Evolutionary conservation across 2,888 invertebrate genomes (phyloP).

Genomic region (Nematopogon swammerdamellus): DNA sequence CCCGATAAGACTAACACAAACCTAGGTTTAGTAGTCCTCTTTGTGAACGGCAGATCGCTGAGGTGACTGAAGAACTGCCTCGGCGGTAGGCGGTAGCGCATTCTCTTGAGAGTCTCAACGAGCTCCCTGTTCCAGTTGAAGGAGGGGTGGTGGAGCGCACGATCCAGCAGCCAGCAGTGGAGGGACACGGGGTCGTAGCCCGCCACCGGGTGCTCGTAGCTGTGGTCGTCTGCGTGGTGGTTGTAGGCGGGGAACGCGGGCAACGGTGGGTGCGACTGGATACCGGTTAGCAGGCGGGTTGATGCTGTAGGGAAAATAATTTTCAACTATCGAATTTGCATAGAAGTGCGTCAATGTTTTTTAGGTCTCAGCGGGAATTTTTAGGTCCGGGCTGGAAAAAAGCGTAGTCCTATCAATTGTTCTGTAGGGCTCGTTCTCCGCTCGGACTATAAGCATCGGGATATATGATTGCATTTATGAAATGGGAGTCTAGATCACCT

Average conservation of each 20-base stretch:
- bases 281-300: conserved; percentile 14
- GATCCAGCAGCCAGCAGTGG: conserved; percentile 62
- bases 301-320: conserved; percentile 17
- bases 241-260: not conserved
- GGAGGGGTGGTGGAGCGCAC: conserved; percentile 64
- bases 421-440: too few species aligned
- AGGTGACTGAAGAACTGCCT: conserved; percentile 47
- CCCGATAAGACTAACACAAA: not conserved
- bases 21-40: conserved; percentile 33
- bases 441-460: too few species aligned
- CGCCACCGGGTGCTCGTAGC: conserved; percentile 15
- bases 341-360: too few species aligned
- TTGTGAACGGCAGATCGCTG: conserved; percentile 34
- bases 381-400: too few species aligned
- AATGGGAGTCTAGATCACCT: too few species aligned
- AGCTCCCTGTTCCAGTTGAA: conserved; percentile 37
- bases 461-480: too few species aligned
- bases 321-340: too few species aligned
- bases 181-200: conserved; percentile 41
- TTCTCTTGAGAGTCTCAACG: conserved; percentile 29
- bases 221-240: conserved; percentile 2
- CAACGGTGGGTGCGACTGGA: conserved; percentile 10
- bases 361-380: too few species aligned
- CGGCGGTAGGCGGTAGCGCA: conserved; percentile 44
- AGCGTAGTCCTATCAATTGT: too few species aligned